Conservation (phyloP, 2,888 invertebrate genomes). For the Kuschelorhynchus macadamiae region DNA sequence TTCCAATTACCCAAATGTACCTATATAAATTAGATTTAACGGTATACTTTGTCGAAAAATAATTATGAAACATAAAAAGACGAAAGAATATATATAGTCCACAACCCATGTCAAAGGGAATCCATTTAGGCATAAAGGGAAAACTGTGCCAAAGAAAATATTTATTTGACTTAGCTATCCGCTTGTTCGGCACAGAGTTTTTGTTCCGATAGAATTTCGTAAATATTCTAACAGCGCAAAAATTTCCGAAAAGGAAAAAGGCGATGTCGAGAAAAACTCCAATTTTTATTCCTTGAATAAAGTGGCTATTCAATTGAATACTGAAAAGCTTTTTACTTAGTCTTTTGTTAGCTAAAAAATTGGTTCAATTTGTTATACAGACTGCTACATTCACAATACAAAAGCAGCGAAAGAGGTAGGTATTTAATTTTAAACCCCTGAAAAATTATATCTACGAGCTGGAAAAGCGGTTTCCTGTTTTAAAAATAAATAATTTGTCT, state of each 20-base stretch:
- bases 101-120: too few relatives aligned
- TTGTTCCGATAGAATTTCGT: conserved; percentile 34
- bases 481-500: too few relatives aligned
- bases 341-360: conserved; percentile 26
- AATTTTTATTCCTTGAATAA: conserved; percentile 40
- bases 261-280: conserved; percentile 38
- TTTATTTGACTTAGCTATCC: conserved; percentile 21
- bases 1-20: too few relatives aligned
- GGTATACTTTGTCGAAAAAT: too few relatives aligned
- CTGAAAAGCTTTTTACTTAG: conserved; percentile 30
- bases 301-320: conserved; percentile 31
- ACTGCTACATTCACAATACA: conserved; percentile 12
- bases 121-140: too few relatives aligned
- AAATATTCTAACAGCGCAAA: conserved; percentile 34
- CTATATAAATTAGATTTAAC: too few relatives aligned
- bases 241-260: conserved; percentile 31
- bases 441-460: too few relatives aligned
- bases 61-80: too few relatives aligned
- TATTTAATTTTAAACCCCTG: too few relatives aligned
- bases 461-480: too few relatives aligned
- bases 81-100: too few relatives aligned
- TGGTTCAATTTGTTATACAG: conserved; percentile 26
- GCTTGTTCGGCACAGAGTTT: conserved; percentile 10
- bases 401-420: neutral
- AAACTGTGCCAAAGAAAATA: neutral